Percentiles rank a stretch among this genome's conserved stretches.
Evolutionary conservation across 2,888 invertebrate genomes (phyloP).

Genomic region (Agrotis segetum): DNA sequence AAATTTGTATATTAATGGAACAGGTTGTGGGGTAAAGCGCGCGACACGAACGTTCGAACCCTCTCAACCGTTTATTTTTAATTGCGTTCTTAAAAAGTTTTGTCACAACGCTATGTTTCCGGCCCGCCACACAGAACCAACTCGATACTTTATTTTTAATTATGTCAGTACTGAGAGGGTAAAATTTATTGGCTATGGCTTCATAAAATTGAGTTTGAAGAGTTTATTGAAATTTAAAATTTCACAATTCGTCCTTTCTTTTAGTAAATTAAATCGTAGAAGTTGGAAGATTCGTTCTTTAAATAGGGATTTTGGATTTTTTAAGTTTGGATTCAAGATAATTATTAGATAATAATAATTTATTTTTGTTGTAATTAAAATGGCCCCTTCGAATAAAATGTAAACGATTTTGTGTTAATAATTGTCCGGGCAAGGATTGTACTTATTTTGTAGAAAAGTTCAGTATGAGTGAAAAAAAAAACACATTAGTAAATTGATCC

Average conservation of each 20-base stretch:
- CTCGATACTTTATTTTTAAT: slow-evolving; percentile 47
- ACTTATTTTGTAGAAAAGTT: no score
- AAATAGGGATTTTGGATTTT: no score
- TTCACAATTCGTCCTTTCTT: background rate
- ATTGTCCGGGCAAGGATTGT: no score
- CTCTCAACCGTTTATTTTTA: slow-evolving; percentile 74
- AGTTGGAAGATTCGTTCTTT: background rate
- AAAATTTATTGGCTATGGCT: slow-evolving; percentile 5
- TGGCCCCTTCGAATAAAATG: no score
- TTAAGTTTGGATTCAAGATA: no score
- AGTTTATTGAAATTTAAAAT: background rate
- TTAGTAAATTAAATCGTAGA: background rate
- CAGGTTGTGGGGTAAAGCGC: slow-evolving; percentile 17
- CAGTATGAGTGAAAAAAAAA: no score
- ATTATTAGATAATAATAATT: no score
- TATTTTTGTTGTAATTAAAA: no score
- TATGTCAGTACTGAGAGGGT: slow-evolving; percentile 3
- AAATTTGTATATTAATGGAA: slow-evolving; percentile 41
- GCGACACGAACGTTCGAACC: slow-evolving; percentile 53
- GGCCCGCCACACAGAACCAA: slow-evolving; percentile 35
- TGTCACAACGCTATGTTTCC: slow-evolving; percentile 70
- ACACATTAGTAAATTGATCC: no score
- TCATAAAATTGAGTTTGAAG: background rate
- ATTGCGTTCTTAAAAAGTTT: slow-evolving; percentile 78
- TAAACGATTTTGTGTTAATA: no score